Conservation (phyloP, 2,113 vertebrate genomes). For the Oxyura jamaicensis region DNA sequence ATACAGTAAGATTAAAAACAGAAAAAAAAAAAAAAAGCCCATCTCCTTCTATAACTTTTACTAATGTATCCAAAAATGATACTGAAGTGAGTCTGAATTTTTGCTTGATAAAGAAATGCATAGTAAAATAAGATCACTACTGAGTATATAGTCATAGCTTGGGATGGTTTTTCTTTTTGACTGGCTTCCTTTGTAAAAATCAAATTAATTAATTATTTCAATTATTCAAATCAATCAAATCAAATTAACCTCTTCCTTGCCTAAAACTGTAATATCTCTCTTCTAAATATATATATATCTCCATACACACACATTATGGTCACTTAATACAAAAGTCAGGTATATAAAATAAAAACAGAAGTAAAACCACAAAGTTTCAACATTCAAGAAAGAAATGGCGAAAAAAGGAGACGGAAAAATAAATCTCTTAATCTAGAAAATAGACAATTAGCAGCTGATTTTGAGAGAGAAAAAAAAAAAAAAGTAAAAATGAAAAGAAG, state of each 20-base stretch:
- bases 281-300: background rate
- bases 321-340: background rate
- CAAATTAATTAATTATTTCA: no score
- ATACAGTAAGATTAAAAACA: background rate
- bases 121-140: background rate
- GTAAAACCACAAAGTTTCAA: background rate
- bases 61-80: background rate
- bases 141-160: background rate
- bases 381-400: background rate
- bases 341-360: background rate
- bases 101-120: background rate
- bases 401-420: background rate
- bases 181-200: background rate
- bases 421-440: background rate
- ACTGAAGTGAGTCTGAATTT: background rate
- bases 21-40: no score
- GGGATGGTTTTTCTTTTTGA: background rate
- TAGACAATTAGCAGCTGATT: background rate
- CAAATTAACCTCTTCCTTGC: background rate
- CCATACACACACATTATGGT: no score
- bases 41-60: background rate
- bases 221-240: background rate
- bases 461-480: background rate
- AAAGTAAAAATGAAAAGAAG: background rate
- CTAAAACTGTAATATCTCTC: background rate